These are phyloP conservation scores for Hassar affinis DNA, from an alignment of 2,113 vertebrate genomes.

Conservation along the genomic window DNA sequence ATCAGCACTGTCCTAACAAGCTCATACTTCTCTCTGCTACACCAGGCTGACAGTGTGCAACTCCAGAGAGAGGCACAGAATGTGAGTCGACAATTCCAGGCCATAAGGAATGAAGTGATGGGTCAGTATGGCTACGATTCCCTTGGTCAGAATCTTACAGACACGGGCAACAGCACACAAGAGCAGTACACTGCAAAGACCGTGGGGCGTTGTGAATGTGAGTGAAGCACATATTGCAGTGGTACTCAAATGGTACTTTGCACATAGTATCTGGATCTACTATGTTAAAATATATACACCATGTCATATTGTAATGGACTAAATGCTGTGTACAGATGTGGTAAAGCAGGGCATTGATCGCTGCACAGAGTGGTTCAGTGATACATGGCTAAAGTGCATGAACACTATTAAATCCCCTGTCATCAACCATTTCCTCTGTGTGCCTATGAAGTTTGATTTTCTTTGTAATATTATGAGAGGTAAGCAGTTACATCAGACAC, in stretches of 20 bases:
- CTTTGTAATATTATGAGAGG: constrained; percentile 76
- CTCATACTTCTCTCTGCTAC: neutral
- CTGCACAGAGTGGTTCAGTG: constrained; percentile 76
- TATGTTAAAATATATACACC: neutral
- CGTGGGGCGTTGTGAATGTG: constrained; percentile 78
- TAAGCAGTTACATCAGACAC: constrained; percentile 41
- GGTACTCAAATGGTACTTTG: neutral
- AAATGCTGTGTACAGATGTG: constrained; percentile 66
- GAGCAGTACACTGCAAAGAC: constrained; percentile 74
- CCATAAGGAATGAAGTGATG: constrained; percentile 74
- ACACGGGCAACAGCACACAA: constrained; percentile 69
- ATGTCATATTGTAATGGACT: neutral
- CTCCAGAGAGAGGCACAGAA: constrained; percentile 64
- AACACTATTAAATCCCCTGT: constrained; percentile 62
- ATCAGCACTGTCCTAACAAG: neutral
- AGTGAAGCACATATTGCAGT: constrained; percentile 55
- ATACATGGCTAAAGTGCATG: constrained; percentile 63
- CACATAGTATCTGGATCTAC: neutral
- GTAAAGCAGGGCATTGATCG: constrained; percentile 66
- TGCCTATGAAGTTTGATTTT: constrained; percentile 84
- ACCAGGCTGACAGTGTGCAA: constrained; percentile 59
- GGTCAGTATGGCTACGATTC: constrained; percentile 66
- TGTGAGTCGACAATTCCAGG: constrained; percentile 65
- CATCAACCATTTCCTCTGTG: constrained; percentile 81
- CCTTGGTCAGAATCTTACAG: neutral